Evolutionary conservation across 1,140 invertebrate genomes (phyloP), one percentile per base, ranked within the genome.

Genomic region (Cherax destructor): DNA sequence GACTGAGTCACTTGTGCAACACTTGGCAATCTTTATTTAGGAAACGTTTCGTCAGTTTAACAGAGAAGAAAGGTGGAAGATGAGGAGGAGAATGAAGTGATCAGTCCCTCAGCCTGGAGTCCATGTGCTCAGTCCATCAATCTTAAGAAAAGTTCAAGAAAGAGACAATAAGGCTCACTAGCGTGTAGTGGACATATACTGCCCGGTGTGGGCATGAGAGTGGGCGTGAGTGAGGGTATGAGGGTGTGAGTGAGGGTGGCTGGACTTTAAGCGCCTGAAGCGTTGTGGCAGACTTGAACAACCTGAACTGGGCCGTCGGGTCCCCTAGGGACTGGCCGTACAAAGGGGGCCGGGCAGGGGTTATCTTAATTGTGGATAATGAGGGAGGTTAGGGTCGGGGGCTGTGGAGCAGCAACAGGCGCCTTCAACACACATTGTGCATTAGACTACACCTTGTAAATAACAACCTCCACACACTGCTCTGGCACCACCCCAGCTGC

Each of bases 321-420:
- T 16, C 24, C 10, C 83, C 30, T 41, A 72, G 41, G 13, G 16
- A 49, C 49, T 47, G 61, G 61, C 5, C 74, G 30, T 30, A 80
- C 21, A 88, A 74, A 76, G 83, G 49, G 52, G 50, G 65, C 79
- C 87, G 50, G 61, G 65, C 50, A 18, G 78, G 50, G 87, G 87
- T 89, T 89, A 89, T 89, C 87, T 88, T 88, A 88, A 89, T 83
- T 83, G 80, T 41, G 87, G 79, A 83, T 89, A 89, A 89, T 89
- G 87, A 89, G 87, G 79, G 65, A 72, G 47, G 30, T 50, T 50
- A 83, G 18, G 59, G 79, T 79, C 21, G 78, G 72, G 7, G 76
- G 83, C 24, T 69, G 72, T 7, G 13, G 78, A 72, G 59, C 10
- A 21, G 11, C 21, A 49, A 52, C 86, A 88, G 86, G 18, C 59